These are phyloP conservation scores for Neotoxoptera formosana DNA, from an alignment of 1,140 invertebrate genomes.

Conservation along the genomic window DNA sequence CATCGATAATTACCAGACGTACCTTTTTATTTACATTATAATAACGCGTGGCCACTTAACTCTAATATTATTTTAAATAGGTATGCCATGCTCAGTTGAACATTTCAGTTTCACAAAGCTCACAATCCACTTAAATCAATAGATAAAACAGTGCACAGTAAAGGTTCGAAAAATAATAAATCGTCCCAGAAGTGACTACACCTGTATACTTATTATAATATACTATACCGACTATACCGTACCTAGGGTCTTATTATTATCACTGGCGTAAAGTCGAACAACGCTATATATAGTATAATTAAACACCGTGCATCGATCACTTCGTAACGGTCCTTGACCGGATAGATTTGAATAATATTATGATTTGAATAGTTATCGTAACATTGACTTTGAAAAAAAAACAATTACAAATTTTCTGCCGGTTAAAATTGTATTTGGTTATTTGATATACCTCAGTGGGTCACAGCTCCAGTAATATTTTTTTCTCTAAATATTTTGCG, in stretches of 20 bases:
- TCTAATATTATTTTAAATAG: too few relatives aligned
- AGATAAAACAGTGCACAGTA: too few relatives aligned
- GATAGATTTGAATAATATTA: not conserved
- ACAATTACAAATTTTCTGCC: not conserved
- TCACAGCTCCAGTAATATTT: not conserved
- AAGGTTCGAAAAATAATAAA: too few relatives aligned
- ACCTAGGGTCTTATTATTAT: not conserved
- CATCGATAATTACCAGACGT: too few relatives aligned
- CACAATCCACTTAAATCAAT: too few relatives aligned
- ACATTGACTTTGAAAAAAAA: constrained; percentile 38
- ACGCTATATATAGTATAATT: not conserved
- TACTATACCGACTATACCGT: too few relatives aligned
- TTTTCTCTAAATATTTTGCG: constrained; percentile 18
- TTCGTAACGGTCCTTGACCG: not conserved
- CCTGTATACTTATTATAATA: too few relatives aligned
- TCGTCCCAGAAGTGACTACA: too few relatives aligned
- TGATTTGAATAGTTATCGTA: constrained; percentile 3
- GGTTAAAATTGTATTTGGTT: not conserved
- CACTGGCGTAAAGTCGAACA: not conserved
- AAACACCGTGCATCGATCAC: not conserved
- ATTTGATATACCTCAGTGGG: not conserved
- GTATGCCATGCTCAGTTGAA: too few relatives aligned
- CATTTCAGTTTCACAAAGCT: too few relatives aligned
- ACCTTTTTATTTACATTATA: too few relatives aligned
- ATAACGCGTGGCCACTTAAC: too few relatives aligned